Base-by-base conservation (phyloP, 2,888 invertebrate genomes). In the Epinotia nisella region DNA sequence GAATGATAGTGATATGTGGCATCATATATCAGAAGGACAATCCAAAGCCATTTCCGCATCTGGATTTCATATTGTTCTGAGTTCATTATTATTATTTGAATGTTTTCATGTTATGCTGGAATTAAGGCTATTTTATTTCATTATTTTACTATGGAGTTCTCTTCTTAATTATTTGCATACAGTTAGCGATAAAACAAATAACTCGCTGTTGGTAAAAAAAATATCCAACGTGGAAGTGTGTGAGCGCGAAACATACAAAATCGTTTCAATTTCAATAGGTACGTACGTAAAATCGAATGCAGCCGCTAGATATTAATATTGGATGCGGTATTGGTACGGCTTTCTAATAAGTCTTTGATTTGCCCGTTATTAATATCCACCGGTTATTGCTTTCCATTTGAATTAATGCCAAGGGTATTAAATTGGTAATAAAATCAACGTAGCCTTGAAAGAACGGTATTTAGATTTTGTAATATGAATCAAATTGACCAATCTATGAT, bases 1-100 rank as follows among this genome's bases (percentile, higher is more conserved):
- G 53, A 67, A 66, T 24, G 45, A 60, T 71, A 66, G 65, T 45
- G 66, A 71, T 70, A 49, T n/a, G n/a, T 49, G 13, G 49, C 53
- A 13, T 7, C 15, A 4, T n/a, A 49, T 49, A 49, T n/a, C 35
- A 7, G 9, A 35, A 35, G 35, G 35, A 35, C 35, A 35, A 9
- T 35, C 7, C 1, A 35, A 35, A 35, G 35, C 35, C 1, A 35
- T 35, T 35, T 35, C 35, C 3, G 35, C 9, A 9, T 35, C 9
- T 3, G 1, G 7, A 35, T 35, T 9, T n/a, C n/a, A n/a, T n/a
- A n/a, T n/a, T n/a, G n/a, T n/a, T n/a, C n/a, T n/a, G n/a, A n/a
- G n/a, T n/a, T n/a, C n/a, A n/a, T n/a, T n/a, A n/a, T n/a, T n/a
- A n/a, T n/a, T n/a, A n/a, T n/a, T n/a, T n/a, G n/a, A n/a, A n/a